Conservation (phyloP, 2,888 invertebrate species). For the Apamea monoglypha region DNA sequence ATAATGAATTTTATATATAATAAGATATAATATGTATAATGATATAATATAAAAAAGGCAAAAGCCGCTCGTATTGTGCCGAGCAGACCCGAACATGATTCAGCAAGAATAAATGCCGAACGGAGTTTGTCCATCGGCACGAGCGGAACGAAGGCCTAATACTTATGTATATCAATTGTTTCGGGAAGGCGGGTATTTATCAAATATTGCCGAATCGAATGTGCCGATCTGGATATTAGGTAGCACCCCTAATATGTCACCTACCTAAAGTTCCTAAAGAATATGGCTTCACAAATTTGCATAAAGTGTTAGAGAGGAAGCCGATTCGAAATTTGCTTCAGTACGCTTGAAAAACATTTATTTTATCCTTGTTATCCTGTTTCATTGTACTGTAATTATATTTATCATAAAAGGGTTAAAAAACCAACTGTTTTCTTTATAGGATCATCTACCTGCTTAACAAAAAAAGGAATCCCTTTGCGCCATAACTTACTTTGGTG, state of each 20-base stretch:
- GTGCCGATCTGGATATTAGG: background rate
- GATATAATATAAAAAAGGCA: background rate
- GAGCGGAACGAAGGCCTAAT: background rate
- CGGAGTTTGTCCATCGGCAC: background rate
- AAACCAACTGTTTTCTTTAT: constrained; percentile 1
- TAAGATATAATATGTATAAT: background rate
- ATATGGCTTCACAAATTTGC: constrained; percentile 20
- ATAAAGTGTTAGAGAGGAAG: constrained; percentile 14
- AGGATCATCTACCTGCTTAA: constrained; percentile 5
- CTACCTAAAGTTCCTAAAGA: background rate
- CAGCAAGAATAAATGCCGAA: background rate
- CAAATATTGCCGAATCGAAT: background rate
- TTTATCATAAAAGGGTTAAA: background rate
- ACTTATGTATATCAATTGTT: too few species aligned
- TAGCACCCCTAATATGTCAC: background rate
- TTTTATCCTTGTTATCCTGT: background rate
- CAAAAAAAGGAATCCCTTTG: constrained; percentile 44
- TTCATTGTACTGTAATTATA: background rate
- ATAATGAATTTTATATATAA: too few species aligned
- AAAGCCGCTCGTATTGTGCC: too few species aligned
- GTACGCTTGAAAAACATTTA: background rate
- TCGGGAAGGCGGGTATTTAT: background rate
- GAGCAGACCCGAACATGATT: background rate
- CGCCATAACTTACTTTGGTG: constrained; percentile 34
- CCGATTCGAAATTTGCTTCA: background rate